Evolutionary conservation across 1,140 invertebrate genomes (phyloP), one percentile per base, ranked within the genome.

Genomic region (Drosophila ironensis): DNA sequence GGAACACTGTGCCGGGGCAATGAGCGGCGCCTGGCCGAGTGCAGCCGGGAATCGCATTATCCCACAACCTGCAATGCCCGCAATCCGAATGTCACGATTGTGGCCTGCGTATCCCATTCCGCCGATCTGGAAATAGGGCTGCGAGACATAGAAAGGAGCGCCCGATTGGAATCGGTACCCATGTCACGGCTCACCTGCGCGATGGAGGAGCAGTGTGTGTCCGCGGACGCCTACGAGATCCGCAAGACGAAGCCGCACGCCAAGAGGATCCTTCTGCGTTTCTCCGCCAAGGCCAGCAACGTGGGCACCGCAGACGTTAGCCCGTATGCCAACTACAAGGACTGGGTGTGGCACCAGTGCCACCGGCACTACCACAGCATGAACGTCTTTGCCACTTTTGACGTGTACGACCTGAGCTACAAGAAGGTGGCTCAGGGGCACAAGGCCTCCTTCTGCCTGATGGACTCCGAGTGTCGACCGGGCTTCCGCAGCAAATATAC

Each of bases 341-440:
- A 97, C 9, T 99, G 98, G 98, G 94, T 98, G 89, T 99, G 97
- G 96, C 98, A 99, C 91, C 94, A 96, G 89, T 99, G 98, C 91
- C 98, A 77, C 37, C 98, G 96, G 94, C 98, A 99, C 90, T 99
- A 98, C 89, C 98, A 99, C 91, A 98, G 97, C 87, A 99, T 99
- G 97, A 97, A 98, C 90, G 95, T 98, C 4, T 99, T 99, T 88
- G 97, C 98, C 1, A 97, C 96, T 6, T 99, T 99, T 88, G 97
- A 99, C 87, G 93, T 99, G 8, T 92, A 97, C 33, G 94, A 98
- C 89, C 64, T 75, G 0, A 89, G 75, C 9, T 96, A 96, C 0
- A 92, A 91, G 40, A 93, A 94, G 78, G 94, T 98, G 0, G 98
- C 98, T 0, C 97, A 99, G 89, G 98, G 98, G 0, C 97, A 98